Base-by-base conservation (phyloP, 2,888 invertebrate genomes). In the Andrena bucephala region DNA sequence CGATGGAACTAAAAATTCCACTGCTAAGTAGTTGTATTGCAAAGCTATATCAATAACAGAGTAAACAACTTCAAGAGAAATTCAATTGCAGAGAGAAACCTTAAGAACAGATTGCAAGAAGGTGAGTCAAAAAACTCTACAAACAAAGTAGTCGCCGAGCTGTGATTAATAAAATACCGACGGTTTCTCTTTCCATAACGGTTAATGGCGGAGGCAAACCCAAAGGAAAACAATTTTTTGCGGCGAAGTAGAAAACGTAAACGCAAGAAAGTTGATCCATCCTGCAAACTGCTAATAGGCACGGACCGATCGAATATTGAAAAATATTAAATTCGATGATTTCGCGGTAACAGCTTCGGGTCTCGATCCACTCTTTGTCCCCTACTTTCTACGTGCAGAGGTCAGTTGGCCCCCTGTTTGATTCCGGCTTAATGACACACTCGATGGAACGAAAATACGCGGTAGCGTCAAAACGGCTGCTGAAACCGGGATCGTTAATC, bases 241-340 rank as follows among this genome's bases (percentile, higher is more conserved):
- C 10, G 24, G 7, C 57, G 10, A 42, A 42, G 42, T 24, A 57
- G 20, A 27, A 57, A 57, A 31, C 4, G 36, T 16, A 20, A 31
- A 13, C 4, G 16, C 16, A 27, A 20, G 72, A 52, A 73, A 67
- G 52, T 33, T 42, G 62, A 20, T 42, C 52, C 6, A 31, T 13
- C 13, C 13, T 16, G 24, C 20, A 2, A 16, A 66, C 27, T 13
- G 36, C 5, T 20, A 0, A 29, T 20, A 10, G 6, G 13, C 31
- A 48, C 27, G 0, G 42, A 20, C 20, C 60, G n/a, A 33, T 48
- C 42, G 50, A 75, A 60, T 36, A 50, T 33, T 67, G n/a, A 54
- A 67, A 57, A 62, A 68, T 68, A 63, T 72, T 79, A 68, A 79
- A 79, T 60, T 54, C 59, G 27, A 72, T 68, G 81, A 81, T 77